Base-by-base conservation (phyloP, 2,113 vertebrate species). In the Silurus glanis region DNA sequence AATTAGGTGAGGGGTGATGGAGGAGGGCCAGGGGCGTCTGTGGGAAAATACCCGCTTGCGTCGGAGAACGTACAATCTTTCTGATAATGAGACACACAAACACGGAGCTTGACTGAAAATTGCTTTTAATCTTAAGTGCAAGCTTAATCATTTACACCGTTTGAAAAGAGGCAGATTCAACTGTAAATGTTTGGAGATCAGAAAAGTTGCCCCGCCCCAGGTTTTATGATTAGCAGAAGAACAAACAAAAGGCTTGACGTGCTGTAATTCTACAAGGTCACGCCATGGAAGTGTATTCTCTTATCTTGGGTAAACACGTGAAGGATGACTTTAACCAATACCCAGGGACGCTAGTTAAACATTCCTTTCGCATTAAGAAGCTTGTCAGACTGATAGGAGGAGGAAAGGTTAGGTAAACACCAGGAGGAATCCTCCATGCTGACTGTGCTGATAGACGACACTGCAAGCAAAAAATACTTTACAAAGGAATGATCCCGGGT, bases 1-100 rank as follows among this genome's bases (percentile, higher is more conserved):
- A 95, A 95, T 94, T 95, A 94, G 92, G 92, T 92, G 92, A 90
- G 92, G 92, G 94, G 91, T 82, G 90, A 88, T 87, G 91, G 91
- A 89, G 90, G 88, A 89, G 89, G 91, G 84, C 90, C 89, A 78
- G 82, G 87, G 91, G 87, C 62, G 85, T 58, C 88, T 91, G 93
- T 92, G 92, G 90, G 93, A 92, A 93, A 94, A 90, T 88, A 61
- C 86, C 82, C 49, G 45, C 83, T 86, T 59, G 61, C 67, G 9
- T 75, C 75, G n/a, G 58, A 89, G 86, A 89, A 62, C 28, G 23
- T 56, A 83, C 67, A 47, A 62, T 86, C 59, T 84, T 37, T 25
- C 80, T n/a, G 45, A 86, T 88, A 84, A 90, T 87, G 61, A 88
- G 84, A 90, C 69, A 37, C 83, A 19, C 84, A 86, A 90, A 88